Evolutionary conservation across 2,888 invertebrate species (phyloP).

Genomic region (Pycnomerus fuliginosus): DNA sequence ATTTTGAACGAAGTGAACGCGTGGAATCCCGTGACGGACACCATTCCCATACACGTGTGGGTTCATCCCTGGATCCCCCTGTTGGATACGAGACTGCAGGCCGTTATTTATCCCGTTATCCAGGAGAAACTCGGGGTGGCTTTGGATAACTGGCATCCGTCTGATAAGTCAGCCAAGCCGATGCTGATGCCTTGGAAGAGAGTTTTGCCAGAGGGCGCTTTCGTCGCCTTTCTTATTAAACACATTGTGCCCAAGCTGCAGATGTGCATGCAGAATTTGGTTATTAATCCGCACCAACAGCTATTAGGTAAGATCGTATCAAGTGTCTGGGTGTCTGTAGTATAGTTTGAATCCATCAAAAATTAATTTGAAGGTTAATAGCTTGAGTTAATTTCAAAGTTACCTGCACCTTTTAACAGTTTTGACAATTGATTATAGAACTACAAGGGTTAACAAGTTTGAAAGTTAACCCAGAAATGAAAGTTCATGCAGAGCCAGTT

Average conservation of each 20-base stretch:
- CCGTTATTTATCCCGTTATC: constrained; percentile 81
- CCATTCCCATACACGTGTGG: constrained; percentile 95
- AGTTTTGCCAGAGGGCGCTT: constrained; percentile 62
- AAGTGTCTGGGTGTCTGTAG: no score
- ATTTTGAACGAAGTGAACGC: constrained; percentile 73
- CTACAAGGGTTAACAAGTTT: no score
- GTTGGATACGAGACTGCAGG: constrained; percentile 54
- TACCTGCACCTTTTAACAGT: no score
- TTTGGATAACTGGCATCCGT: constrained; percentile 92
- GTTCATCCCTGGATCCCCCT: constrained; percentile 94
- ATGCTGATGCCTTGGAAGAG: constrained; percentile 89
- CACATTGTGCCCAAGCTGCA: constrained; percentile 90
- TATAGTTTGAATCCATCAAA: no score
- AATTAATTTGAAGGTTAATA: no score
- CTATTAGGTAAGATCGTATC: constrained; percentile 58
- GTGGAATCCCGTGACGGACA: constrained; percentile 96
- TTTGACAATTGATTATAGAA: no score
- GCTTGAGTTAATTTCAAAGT: no score
- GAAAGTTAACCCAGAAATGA: no score
- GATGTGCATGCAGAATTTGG: constrained; percentile 62
- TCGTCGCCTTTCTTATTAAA: constrained; percentile 79
- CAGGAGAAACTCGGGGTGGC: constrained; percentile 88
- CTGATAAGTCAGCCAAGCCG: constrained; percentile 87
- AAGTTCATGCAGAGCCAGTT: no score
- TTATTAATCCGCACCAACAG: constrained; percentile 72